Evolutionary conservation across 2,797 vertebrate species (phyloP).

Genomic region (Melanotaenia parkinsoni): DNA sequence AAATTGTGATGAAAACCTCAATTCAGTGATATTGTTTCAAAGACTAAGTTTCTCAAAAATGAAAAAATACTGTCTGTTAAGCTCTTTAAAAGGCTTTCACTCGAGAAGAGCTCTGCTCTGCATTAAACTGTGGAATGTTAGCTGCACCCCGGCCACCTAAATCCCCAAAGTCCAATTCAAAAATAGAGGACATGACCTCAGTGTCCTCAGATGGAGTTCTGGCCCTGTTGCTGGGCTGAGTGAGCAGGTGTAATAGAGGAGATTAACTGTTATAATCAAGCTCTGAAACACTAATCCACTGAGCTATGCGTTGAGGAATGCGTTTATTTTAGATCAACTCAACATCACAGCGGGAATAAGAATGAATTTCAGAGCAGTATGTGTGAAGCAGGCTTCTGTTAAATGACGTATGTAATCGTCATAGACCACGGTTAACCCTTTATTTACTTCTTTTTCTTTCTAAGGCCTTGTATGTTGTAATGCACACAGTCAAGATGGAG

Average conservation of each 20-base stretch:
- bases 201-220: constrained; percentile 13
- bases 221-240: background rate
- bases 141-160: background rate
- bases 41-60: background rate
- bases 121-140: constrained; percentile 2
- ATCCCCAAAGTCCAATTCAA: constrained; percentile 7
- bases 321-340: constrained; percentile 65
- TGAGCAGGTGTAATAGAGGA: constrained; percentile 48
- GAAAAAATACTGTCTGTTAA: background rate
- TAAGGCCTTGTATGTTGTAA: background rate
- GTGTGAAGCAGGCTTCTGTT: background rate
- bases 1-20: too few relatives aligned
- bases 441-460: background rate
- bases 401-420: background rate
- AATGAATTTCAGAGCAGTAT: background rate
- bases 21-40: background rate
- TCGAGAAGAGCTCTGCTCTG: background rate
- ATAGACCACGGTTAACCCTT: background rate
- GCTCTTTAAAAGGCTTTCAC: background rate
- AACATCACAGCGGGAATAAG: background rate
- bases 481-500: background rate
- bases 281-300: constrained; percentile 69
- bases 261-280: constrained; percentile 49
- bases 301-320: constrained; percentile 45
- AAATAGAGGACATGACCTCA: constrained; percentile 7